Conservation (phyloP, 2,888 invertebrate genomes). For the Caenorhabditis auriculariae region DNA sequence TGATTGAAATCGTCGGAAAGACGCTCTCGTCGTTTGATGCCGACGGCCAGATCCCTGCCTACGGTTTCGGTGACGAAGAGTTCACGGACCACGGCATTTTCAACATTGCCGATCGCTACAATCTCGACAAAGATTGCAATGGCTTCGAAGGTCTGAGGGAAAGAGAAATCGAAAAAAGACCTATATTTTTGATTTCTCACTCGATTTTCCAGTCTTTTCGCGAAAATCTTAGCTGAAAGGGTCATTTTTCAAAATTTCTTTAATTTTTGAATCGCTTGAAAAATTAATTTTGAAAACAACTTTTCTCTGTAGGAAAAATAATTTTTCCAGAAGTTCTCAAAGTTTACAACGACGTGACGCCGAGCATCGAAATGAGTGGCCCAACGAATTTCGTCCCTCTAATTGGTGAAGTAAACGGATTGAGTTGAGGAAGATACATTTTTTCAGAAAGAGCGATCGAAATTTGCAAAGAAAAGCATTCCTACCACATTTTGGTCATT, state of each 20-base stretch:
- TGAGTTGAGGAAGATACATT: background rate
- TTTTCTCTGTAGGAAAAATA: background rate
- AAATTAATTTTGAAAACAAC: too few relatives aligned
- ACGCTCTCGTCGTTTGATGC: constrained; percentile 67
- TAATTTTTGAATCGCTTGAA: too few relatives aligned
- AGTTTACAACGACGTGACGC: constrained; percentile 66
- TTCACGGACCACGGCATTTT: constrained; percentile 63
- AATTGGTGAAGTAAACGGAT: constrained; percentile 58
- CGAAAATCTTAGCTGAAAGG: too few relatives aligned
- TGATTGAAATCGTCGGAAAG: constrained; percentile 67
- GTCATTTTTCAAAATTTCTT: too few relatives aligned
- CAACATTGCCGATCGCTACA: constrained; percentile 58
- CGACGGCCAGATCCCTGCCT: constrained; percentile 67
- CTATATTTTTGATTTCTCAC: background rate
- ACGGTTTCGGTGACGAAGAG: constrained; percentile 68
- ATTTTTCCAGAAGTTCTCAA: constrained; percentile 65
- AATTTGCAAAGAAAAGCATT: constrained; percentile 64
- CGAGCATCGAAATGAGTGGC: constrained; percentile 66
- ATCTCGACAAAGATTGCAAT: constrained; percentile 64
- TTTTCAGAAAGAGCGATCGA: constrained; percentile 64
- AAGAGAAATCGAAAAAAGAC: background rate
- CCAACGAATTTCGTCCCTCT: constrained; percentile 69
- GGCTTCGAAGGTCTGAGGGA: constrained; percentile 59
- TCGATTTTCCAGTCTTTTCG: too few relatives aligned
- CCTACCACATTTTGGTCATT: constrained; percentile 68